These are phyloP conservation scores for Amphipyra tragopoginis DNA, from an alignment of 2,888 invertebrate species.

Conservation along the genomic window DNA sequence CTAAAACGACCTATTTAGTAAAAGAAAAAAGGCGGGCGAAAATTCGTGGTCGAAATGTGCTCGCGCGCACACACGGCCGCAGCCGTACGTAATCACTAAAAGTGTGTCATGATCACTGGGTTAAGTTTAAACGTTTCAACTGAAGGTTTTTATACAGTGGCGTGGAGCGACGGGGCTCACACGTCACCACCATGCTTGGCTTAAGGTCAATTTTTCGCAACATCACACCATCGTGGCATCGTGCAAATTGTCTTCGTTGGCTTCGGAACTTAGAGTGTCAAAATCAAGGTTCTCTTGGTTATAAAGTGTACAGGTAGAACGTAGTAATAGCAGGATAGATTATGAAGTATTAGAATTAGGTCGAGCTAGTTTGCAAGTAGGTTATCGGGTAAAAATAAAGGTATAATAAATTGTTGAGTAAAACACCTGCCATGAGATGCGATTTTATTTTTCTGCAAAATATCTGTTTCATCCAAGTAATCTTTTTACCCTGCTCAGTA, in stretches of 20 bases:
- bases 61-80: conserved; percentile 70
- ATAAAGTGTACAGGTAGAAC: conserved; percentile 1
- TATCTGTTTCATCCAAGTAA: neutral
- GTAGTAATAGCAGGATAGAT: too few relatives aligned
- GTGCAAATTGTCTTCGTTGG: conserved; percentile 38
- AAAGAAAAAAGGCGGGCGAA: conserved; percentile 71
- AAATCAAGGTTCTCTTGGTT: conserved; percentile 53
- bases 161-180: conserved; percentile 32
- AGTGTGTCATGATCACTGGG: conserved; percentile 90
- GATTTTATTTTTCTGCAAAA: conserved; percentile 9
- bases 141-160: conserved; percentile 55
- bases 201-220: conserved; percentile 56
- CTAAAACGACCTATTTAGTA: conserved; percentile 55
- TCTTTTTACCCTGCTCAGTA: neutral
- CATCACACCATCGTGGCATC: conserved; percentile 48
- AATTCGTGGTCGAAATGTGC: conserved; percentile 68
- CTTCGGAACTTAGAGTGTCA: conserved; percentile 37
- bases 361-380: conserved; percentile 45
- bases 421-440: conserved; percentile 35
- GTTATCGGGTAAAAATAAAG: conserved; percentile 50
- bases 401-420: conserved; percentile 27
- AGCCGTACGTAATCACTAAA: conserved; percentile 82
- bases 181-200: conserved; percentile 50
- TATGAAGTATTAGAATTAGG: conserved; percentile 15
- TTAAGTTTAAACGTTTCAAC: conserved; percentile 86